Evolutionary conservation across 2,888 invertebrate genomes (phyloP), one percentile per base, ranked within the genome.

Genomic region (Selenia dentaria): DNA sequence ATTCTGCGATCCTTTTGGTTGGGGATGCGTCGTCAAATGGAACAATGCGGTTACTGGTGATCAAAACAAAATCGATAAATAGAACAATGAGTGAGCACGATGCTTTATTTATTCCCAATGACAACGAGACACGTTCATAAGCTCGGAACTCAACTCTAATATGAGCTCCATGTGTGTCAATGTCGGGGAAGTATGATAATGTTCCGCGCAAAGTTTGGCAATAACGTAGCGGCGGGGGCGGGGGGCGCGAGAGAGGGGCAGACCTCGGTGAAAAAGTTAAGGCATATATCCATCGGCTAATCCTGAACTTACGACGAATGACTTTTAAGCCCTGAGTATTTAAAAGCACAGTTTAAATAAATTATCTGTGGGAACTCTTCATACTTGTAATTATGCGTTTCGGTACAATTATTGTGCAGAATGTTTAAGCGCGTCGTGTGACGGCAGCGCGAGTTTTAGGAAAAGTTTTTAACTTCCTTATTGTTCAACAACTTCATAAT

Each of bases 131-230:
- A 36, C 45, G 45, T 39, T 40, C 45, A 37, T 40, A 38, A 47
- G 41, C 10, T 20, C 35, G 14, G 11, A 20, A 35, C 38, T 45
- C 42, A 37, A 39, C 33, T 49, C 50, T 47, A 49, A 54, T 57
- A 57, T 57, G 50, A 54, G 56, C 45, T 54, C 57, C 65, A 60
- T 62, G 70, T 68, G 67, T 74, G 74, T 70, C 74, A 69, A 47
- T 49, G 51, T 54, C 49, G 51, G 40, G 10, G 33, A 45, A 38
- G 59, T 67, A 70, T 70, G 70, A 60, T 70, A 67, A 74, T 73
- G 71, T 66, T 63, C 61, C 33, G 39, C 36, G 47, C 51, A 66
- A 75, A 75, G 69, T 74, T 75, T 69, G 68, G 57, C 72, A 75
- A 75, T 75, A 74, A 70, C 55, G 51, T 50, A 57, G 57, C 49